Evolutionary conservation across 2,113 vertebrate species (phyloP).

Genomic region (Lampris incognitus): DNA sequence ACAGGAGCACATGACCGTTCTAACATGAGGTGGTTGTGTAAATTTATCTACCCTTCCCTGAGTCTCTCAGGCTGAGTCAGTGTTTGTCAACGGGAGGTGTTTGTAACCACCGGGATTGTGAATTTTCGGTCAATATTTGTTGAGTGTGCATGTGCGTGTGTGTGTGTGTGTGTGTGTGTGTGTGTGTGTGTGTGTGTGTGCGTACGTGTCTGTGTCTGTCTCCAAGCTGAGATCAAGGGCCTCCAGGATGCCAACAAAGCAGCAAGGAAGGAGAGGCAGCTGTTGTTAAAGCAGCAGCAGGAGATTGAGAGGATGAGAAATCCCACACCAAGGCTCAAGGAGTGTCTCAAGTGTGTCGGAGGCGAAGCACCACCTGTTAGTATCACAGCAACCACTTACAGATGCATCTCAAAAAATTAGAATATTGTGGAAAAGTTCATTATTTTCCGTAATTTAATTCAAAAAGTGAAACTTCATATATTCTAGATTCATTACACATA

Average conservation of each 20-base stretch:
- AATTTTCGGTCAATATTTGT: conserved; percentile 1
- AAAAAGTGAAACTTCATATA: no score
- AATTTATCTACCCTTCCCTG: neutral
- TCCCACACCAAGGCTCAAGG: conserved; percentile 91
- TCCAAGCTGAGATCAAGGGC: conserved; percentile 95
- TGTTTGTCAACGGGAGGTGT: conserved; percentile 3
- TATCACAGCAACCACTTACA: conserved; percentile 26
- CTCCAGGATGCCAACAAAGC: conserved; percentile 97
- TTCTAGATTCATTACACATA: no score
- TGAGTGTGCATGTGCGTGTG: neutral
- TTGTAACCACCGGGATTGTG: neutral
- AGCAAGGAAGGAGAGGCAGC: conserved; percentile 94
- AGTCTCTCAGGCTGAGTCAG: conserved; percentile 3
- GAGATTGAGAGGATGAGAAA: conserved; percentile 95
- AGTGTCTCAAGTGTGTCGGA: conserved; percentile 91
- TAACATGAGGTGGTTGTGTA: conserved; percentile 78
- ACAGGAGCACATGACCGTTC: conserved; percentile 65
- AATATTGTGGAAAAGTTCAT: neutral
- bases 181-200: no score
- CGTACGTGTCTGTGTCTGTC: neutral
- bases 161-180: no score
- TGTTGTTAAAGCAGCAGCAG: conserved; percentile 95
- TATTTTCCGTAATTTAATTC: no score
- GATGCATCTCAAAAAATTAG: neutral
- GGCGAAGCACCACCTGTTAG: conserved; percentile 82